Evolutionary conservation across 35 echinoderm and acorn worm genomes (phyloP), one percentile per base, ranked within the genome.

Genomic region (Ophioderma brevispina): DNA sequence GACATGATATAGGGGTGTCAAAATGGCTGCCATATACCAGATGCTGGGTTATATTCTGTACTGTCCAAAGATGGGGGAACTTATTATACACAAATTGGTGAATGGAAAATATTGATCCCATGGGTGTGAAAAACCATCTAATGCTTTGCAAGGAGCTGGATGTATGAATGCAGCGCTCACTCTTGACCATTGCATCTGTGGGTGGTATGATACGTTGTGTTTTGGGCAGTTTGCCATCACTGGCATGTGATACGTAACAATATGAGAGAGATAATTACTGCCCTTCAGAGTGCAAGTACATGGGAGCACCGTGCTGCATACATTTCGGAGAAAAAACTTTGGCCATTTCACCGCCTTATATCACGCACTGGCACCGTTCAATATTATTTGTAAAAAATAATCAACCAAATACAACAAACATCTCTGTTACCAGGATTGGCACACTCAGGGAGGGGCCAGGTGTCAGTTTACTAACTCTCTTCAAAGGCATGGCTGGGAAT

Each of bases 381-480:
- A 93, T 75, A n/a, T n/a, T 89, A 33, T 93, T 93, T 3, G 92
- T n/a, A n/a, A 76, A 55, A 93, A 89, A 75, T 32, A 93, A 55
- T 93, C 86, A 36, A 89, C 75, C n/a, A 93, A 82, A 93, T 4
- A 93, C 79, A 17, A 93, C n/a, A 33, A 32, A 93, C 86, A 87
- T 85, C 89, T 76, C 42, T 89, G 70, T 89, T 89, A 3, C 40
- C 80, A 78, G 78, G 89, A 8, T 37, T 35, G 11, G 18, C 37
- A 40, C 92, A 85, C 30, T 50, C 35, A n/a, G 90, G 91, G 88
- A 76, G 36, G 91, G 91, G 28, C 85, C 78, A 11, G 88, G 46
- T 10, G 76, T 92, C 34, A 88, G 85, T 19, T 77, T 92, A 76
- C 77, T 92, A 1, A 92, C 91, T 82, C 91, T 81, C 28, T 92